Percentiles rank a stretch among this genome's conserved stretches.
phyloP scores from a whole-genome alignment of 2,797 vertebrate species.

The Ambastaia sidthimunki region DNA sequence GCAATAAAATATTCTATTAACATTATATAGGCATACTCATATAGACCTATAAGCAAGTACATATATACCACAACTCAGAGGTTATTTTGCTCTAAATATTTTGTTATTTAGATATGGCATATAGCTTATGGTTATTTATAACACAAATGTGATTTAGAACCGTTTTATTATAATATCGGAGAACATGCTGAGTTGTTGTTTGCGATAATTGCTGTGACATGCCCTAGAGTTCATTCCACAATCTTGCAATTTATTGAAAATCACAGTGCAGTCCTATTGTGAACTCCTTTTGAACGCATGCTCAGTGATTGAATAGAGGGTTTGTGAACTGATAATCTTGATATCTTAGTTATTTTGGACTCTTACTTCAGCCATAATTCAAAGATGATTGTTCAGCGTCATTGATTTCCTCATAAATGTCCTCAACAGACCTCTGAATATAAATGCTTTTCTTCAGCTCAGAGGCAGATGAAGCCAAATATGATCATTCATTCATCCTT shows the following conservation, averaged over 20 bases:
- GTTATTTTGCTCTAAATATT: not conserved
- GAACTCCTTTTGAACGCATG: not conserved
- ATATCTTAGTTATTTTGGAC: not conserved
- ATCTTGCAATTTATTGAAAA: not conserved
- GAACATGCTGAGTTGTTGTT: not conserved
- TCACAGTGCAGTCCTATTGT: no score
- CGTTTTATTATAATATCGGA: not conserved
- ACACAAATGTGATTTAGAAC: not conserved
- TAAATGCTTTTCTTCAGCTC: slow-evolving; percentile 67
- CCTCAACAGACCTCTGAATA: slow-evolving; percentile 51
- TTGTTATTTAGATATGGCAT: not conserved
- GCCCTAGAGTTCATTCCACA: not conserved
- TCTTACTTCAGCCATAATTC: slow-evolving; percentile 60
- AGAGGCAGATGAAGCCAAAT: slow-evolving; percentile 61
- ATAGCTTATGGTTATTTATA: not conserved
- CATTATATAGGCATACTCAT: not conserved
- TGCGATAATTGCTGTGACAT: not conserved
- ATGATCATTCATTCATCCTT: slow-evolving; percentile 58
- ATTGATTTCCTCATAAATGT: no score
- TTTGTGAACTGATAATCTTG: not conserved
- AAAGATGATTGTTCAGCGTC: slow-evolving; percentile 65
- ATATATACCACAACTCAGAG: not conserved
- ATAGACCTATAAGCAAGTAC: not conserved
- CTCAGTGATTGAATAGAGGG: not conserved
- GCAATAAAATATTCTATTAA: not conserved